A percentile compares a stretch with the other conserved stretches of the same genome.
These are phyloP conservation scores for Coluber constrictor DNA, from an alignment of 2,797 vertebrate species.

Conservation along the genomic window DNA sequence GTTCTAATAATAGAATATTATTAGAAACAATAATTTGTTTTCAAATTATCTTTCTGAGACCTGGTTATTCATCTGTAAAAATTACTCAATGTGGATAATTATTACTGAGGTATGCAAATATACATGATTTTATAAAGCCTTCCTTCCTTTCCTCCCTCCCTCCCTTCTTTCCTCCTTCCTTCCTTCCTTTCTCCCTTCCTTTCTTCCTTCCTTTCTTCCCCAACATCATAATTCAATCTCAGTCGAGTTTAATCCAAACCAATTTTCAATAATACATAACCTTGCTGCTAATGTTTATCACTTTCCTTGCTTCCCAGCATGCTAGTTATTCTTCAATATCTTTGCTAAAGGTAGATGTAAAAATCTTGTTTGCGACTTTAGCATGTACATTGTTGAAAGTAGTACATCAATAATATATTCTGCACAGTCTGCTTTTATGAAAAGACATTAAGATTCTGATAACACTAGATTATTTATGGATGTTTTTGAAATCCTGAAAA, in stretches of 20 bases:
- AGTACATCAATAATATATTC: background rate
- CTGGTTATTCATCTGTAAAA: constrained; percentile 16
- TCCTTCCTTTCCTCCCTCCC: too few relatives aligned
- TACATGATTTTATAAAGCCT: background rate
- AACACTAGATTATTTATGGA: background rate
- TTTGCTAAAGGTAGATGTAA: background rate
- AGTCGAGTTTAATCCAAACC: background rate
- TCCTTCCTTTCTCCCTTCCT: background rate
- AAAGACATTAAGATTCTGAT: background rate
- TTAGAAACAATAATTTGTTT: too few relatives aligned
- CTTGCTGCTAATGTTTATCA: background rate
- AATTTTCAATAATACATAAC: background rate
- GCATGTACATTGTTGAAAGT: background rate
- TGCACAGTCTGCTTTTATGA: background rate
- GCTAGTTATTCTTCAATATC: background rate
- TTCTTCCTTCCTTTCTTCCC: background rate
- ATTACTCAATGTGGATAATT: constrained; percentile 11
- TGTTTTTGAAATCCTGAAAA: background rate
- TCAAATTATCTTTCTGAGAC: constrained; percentile 10
- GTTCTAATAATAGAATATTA: too few relatives aligned
- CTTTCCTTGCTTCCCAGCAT: background rate
- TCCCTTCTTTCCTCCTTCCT: too few relatives aligned
- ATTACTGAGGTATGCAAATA: background rate
- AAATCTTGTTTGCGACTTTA: background rate
- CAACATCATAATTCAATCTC: background rate